These are phyloP conservation scores for Macaria notata DNA, from an alignment of 2,888 invertebrate genomes.

Conservation along the genomic window DNA sequence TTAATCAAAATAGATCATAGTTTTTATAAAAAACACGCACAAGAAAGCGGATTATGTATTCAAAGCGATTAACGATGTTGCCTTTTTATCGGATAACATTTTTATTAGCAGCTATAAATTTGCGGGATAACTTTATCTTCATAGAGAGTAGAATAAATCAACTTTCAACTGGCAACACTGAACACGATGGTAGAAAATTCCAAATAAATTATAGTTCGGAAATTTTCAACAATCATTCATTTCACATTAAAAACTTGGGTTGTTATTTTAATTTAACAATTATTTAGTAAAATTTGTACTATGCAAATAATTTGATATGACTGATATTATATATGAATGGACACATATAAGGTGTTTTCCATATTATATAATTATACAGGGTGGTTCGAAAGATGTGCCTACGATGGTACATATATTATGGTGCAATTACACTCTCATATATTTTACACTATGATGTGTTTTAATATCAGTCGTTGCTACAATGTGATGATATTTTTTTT, in stretches of 20 bases:
- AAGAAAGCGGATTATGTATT: constrained; percentile 66
- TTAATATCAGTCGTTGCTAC: constrained; percentile 30
- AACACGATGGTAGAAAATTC: constrained; percentile 28
- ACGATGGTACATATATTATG: constrained; percentile 24
- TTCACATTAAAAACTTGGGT: constrained; percentile 6
- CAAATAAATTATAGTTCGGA: neutral
- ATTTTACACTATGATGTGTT: constrained; percentile 19
- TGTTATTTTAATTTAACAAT: constrained; percentile 17
- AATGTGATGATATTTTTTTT: constrained; percentile 29
- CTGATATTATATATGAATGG: constrained; percentile 47
- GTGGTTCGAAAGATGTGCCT: no score
- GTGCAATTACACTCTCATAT: constrained; percentile 24
- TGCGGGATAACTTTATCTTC: constrained; percentile 41
- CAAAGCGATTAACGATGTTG: constrained; percentile 68
- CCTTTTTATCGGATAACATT: constrained; percentile 59
- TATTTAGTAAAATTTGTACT: constrained; percentile 50
- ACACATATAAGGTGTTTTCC: neutral
- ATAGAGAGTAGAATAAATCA: constrained; percentile 29
- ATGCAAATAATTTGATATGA: constrained; percentile 57
- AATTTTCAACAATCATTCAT: neutral
- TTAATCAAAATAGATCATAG: constrained; percentile 39
- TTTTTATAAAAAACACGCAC: constrained; percentile 59
- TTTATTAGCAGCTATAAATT: constrained; percentile 35
- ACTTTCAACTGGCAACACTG: constrained; percentile 48
- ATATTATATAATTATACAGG: no score